A percentile compares a stretch with the other conserved stretches of the same genome.
Evolutionary conservation across 2,888 invertebrate genomes (phyloP).

Genomic region (Megalurothrips usitatus): DNA sequence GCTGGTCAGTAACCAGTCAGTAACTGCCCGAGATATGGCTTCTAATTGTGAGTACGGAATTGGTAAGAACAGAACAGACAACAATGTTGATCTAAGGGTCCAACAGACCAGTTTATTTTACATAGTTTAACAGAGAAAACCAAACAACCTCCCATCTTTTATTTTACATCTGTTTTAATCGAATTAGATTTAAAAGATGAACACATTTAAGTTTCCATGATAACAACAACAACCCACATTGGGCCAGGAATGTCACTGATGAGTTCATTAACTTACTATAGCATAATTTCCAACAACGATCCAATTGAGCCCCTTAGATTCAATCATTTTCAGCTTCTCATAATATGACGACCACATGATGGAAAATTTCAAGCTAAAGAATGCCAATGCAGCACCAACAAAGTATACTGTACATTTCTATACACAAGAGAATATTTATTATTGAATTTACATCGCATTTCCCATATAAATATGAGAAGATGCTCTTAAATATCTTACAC

Average conservation of each 20-base stretch:
- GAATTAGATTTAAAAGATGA: background rate
- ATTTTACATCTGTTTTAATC: background rate
- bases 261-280: background rate
- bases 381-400: slow-evolving; percentile 13
- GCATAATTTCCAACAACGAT: slow-evolving; percentile 13
- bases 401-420: background rate
- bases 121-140: background rate
- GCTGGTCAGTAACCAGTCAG: too few relatives aligned
- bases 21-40: too few relatives aligned
- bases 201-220: slow-evolving; percentile 13
- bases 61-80: background rate
- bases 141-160: background rate
- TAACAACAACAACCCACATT: background rate
- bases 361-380: slow-evolving; percentile 2
- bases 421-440: slow-evolving; percentile 15
- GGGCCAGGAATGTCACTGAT: slow-evolving; percentile 1
- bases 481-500: slow-evolving; percentile 10
- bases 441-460: slow-evolving; percentile 15
- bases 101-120: slow-evolving; percentile 23
- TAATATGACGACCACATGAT: background rate
- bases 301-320: slow-evolving; percentile 24
- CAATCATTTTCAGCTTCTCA: background rate
- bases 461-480: background rate
- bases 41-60: too few relatives aligned
- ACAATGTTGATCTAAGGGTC: slow-evolving; percentile 5